Base-by-base conservation (phyloP, 2,113 vertebrate genomes). In the Formicarius rufipectus region DNA sequence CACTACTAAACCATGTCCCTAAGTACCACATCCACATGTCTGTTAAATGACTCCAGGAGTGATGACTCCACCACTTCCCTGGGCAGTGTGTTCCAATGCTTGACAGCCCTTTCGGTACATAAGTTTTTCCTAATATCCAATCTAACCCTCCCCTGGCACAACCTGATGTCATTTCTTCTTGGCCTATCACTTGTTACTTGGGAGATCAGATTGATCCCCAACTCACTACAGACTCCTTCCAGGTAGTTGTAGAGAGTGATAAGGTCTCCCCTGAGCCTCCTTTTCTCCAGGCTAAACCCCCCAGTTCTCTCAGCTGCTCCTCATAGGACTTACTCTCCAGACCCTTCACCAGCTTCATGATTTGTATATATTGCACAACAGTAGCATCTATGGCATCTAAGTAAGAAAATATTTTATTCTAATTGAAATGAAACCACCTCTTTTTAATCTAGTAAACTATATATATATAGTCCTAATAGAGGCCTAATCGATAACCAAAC, bases 81-180 rank as follows among this genome's bases (percentile, higher is more conserved):
- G 25, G 24, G 23, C 22, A 79, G 44, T 14, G 14, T 17, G 28
- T 35, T 31, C 31, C 59, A 64, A 0, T 4, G 4, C 10, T 6
- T 44, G 8, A 64, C 22, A 50, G 33, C 6, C 2, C 10, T 45
- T n/a, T 12, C 0, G 0, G 12, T 7, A 12, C 53, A 53, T 10
- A 22, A 39, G 14, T 49, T 53, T 49, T 63, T 27, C 31, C n/a
- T 9, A 15, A 22, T 49, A 23, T 5, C 15, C 42, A 24, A 18
- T 6, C 62, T 50, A 78, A 89, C 50, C 9, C 4, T 50, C 8
- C 30, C 12, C 33, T 30, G 8, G 5, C 3, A 2, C 21, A 77
- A 49, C 24, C 16, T 49, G 15, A 77, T 42, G 31, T 68, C 3
- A 1, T 40, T 72, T 76, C 19, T 44, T 73, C 28, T 59, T 1